A percentile compares a stretch with the other conserved stretches of the same genome.
Evolutionary conservation across 2,113 vertebrate genomes (phyloP).

Genomic region (Cathartes aura): DNA sequence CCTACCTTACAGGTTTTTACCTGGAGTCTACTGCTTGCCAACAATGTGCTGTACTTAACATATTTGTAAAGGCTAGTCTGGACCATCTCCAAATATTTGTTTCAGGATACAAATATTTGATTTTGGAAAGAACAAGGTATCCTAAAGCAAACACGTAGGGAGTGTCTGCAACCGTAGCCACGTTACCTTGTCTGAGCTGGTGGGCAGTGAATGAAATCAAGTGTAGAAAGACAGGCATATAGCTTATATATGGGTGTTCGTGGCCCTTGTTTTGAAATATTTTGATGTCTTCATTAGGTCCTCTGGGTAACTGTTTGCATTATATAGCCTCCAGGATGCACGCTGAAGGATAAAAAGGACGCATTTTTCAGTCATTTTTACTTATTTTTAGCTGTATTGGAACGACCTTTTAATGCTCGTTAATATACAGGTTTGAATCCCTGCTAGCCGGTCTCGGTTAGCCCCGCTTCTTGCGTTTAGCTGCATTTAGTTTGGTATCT

Average conservation of each 20-base stretch:
- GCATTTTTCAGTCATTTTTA: not conserved
- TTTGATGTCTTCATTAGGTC: not conserved
- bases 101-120: slow-evolving; percentile 62
- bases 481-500: not conserved
- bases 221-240: not conserved
- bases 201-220: not conserved
- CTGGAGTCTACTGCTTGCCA: not conserved
- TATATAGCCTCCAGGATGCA: not conserved
- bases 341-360: not conserved
- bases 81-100: slow-evolving; percentile 41
- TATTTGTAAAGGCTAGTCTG: slow-evolving; percentile 21
- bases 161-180: not conserved
- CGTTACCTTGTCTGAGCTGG: not conserved
- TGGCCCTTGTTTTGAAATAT: not conserved
- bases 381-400: not conserved
- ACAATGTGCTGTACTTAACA: not conserved
- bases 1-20: not conserved
- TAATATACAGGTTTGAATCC: not conserved
- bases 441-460: not conserved
- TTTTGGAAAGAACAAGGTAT: slow-evolving; percentile 52
- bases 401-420: not conserved
- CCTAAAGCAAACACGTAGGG: slow-evolving; percentile 30
- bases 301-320: not conserved
- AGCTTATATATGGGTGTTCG: not conserved
- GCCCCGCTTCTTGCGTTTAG: not conserved